Percentiles rank a stretch among this genome's conserved stretches.
Evolutionary conservation across 2,113 vertebrate species (phyloP).

Genomic region (Nannospalax galili): DNA sequence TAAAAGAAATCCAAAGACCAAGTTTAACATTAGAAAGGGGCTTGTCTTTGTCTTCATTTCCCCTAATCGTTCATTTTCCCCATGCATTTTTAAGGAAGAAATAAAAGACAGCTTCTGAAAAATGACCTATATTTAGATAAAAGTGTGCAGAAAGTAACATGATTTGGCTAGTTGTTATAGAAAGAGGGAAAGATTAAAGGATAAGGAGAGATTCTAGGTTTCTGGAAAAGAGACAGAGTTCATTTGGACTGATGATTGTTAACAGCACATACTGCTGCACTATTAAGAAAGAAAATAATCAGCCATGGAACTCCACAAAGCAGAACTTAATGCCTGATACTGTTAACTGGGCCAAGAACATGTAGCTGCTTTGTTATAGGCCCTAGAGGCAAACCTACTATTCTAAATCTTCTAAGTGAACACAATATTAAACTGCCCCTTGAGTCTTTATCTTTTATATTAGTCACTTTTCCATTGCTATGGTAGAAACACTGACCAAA

Average conservation of each 20-base stretch:
- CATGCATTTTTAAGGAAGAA: not conserved
- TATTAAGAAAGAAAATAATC: not conserved
- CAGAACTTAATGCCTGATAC: not conserved
- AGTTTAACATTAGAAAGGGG: no score
- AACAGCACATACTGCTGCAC: not conserved
- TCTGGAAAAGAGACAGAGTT: not conserved
- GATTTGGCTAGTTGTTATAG: not conserved
- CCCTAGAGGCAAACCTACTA: no score
- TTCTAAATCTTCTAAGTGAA: no score
- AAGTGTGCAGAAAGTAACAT: not conserved
- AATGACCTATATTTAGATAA: not conserved
- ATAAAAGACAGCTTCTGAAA: no score
- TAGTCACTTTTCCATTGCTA: no score
- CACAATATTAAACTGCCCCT: no score
- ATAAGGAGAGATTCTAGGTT: not conserved
- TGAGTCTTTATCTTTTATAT: no score
- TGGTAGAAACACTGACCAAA: no score
- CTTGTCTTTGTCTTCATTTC: no score
- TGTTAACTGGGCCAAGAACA: no score
- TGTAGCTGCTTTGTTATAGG: no score
- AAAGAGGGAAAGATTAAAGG: not conserved
- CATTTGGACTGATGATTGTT: not conserved
- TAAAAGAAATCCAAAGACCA: no score
- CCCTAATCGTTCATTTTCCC: not conserved
- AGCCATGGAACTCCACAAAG: not conserved